A percentile compares a stretch with the other conserved stretches of the same genome.
phyloP scores from a whole-genome alignment of 2,888 invertebrate genomes.

The Meta bourneti region DNA sequence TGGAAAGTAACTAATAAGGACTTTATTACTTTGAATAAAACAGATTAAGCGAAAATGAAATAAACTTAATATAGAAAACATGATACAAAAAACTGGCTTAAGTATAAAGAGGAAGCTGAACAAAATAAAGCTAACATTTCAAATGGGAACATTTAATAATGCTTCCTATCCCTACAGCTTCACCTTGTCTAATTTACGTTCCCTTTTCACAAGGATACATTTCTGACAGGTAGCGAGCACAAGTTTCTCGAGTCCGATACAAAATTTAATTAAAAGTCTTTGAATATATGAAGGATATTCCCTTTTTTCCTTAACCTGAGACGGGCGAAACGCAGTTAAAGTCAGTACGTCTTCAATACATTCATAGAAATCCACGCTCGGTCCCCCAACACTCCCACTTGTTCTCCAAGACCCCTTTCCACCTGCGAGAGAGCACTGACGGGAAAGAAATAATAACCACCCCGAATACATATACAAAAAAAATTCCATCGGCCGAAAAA shows the following conservation, averaged over 20 bases:
- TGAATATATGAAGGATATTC: not conserved
- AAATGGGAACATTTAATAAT: not conserved
- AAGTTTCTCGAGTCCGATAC: not conserved
- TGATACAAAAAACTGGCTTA: not conserved
- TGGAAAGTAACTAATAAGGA: not conserved
- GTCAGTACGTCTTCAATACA: constrained; percentile 30
- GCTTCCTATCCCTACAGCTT: not conserved
- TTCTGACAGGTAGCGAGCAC: not conserved
- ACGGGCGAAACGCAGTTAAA: not conserved
- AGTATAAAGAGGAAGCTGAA: not conserved
- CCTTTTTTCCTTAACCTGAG: not conserved
- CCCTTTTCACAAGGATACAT: not conserved
- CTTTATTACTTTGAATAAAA: not conserved
- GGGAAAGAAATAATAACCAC: constrained; percentile 52
- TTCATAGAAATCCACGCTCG: constrained; percentile 40
- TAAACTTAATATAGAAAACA: not conserved
- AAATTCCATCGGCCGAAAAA: not conserved
- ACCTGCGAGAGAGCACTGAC: not conserved
- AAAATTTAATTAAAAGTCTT: constrained; percentile 30
- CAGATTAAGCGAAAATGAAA: too few relatives aligned
- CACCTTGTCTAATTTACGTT: not conserved
- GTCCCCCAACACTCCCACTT: not conserved
- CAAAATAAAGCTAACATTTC: not conserved
- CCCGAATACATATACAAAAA: constrained; percentile 1
- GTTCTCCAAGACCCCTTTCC: not conserved